A percentile compares a stretch with the other conserved stretches of the same genome.
These are phyloP conservation scores for Sesamia inferens DNA, from an alignment of 2,888 invertebrate genomes.

Conservation along the genomic window DNA sequence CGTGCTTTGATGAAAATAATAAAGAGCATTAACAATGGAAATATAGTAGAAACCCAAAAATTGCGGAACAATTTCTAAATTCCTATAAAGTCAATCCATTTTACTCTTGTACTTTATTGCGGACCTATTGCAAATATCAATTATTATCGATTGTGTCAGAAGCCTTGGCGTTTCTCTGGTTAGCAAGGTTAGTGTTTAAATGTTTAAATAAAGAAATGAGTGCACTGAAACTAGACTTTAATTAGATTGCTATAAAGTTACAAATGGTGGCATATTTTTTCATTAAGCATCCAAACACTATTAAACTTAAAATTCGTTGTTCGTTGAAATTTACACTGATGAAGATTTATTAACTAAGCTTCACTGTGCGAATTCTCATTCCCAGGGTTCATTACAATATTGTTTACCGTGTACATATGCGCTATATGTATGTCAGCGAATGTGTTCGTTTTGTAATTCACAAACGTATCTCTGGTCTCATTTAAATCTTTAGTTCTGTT, in stretches of 20 bases:
- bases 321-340: conserved; percentile 35
- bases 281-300: conserved; percentile 7
- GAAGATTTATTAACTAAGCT: conserved; percentile 31
- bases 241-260: conserved; percentile 19
- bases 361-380: conserved; percentile 61
- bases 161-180: conserved; percentile 18
- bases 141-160: conserved; percentile 38
- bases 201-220: conserved; percentile 24
- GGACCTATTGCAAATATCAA: conserved; percentile 24
- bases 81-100: background rate
- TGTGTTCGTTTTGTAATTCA: conserved; percentile 66
- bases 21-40: conserved; percentile 26
- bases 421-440: conserved; percentile 59
- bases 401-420: conserved; percentile 58
- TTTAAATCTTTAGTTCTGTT: conserved; percentile 69
- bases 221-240: conserved; percentile 29
- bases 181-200: conserved; percentile 39
- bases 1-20: conserved; percentile 18
- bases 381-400: conserved; percentile 67
- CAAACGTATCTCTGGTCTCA: conserved; percentile 68
- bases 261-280: conserved; percentile 37
- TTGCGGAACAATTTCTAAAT: conserved; percentile 16
- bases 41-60: background rate
- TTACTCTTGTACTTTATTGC: conserved; percentile 19
- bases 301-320: conserved; percentile 40